phyloP scores from a whole-genome alignment of 2,797 vertebrate species.

The Prionace glauca region DNA sequence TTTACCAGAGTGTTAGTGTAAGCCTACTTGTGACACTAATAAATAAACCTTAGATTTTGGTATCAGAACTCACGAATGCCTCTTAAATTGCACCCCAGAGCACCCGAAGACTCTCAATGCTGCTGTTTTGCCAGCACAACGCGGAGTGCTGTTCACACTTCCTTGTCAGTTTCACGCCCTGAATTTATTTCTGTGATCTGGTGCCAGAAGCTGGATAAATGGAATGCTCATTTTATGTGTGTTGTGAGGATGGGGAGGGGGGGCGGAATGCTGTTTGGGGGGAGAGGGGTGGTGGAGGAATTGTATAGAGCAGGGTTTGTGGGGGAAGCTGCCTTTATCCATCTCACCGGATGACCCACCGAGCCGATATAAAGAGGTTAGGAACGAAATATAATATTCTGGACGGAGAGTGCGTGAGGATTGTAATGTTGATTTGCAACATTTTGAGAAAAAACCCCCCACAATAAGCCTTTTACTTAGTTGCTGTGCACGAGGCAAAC shows the following conservation, averaged over 20 bases:
- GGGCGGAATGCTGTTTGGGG: no score
- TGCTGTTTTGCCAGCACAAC: neutral
- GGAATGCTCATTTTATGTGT: neutral
- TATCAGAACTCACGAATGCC: neutral
- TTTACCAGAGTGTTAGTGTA: no score
- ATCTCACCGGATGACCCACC: no score
- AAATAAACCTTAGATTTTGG: neutral
- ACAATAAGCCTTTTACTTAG: neutral
- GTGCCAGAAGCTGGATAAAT: neutral
- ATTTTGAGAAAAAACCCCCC: neutral
- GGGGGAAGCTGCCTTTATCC: neutral
- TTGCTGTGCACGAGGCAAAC: neutral
- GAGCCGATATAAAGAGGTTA: no score
- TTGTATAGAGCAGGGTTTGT: no score
- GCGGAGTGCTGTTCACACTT: neutral
- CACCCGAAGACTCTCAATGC: no score
- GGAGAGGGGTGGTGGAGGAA: no score
- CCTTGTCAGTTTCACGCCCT: neutral
- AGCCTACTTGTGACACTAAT: no score
- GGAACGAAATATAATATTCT: neutral
- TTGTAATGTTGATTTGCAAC: neutral
- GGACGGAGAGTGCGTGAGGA: no score
- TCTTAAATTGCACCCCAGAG: neutral
- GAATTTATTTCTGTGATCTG: neutral
- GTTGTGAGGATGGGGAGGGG: no score